Base-by-base conservation (phyloP, 1,140 invertebrate species). In the Trichoplusia ni region DNA sequence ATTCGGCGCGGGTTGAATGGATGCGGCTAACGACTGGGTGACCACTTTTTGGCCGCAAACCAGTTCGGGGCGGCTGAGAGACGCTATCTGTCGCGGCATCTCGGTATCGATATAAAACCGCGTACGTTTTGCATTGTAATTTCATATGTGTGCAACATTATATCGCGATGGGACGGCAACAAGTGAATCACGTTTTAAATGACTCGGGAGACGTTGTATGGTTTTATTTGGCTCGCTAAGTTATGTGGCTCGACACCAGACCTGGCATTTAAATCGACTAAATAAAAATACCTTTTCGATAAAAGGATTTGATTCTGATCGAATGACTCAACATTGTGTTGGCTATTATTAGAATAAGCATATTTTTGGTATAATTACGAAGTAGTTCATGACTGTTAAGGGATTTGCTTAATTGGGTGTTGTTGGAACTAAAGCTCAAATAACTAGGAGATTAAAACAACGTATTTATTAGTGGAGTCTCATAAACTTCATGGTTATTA, bases 11-110 rank as follows among this genome's bases (percentile, higher is more conserved):
- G 63, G 67, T 65, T 64, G 67, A 67, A 75, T 78, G 69, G 72
- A 73, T 78, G 72, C 67, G 49, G 23, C 58, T 72, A 75, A 74
- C 58, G 69, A 72, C 44, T 61, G 23, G 46, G 19, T 51, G 69
- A 54, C 56, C 69, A 71, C 53, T 68, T 75, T 67, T 75, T 68
- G 51, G 62, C 18, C 27, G 38, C 62, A 35, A 77, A 80, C 75
- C 69, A 23, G 73, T 80, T 77, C 70, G 71, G 72, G 71, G 51
- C 23, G 62, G 49, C 42, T 62, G 54, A 65, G 71, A 70, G 56
- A 67, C 67, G 64, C 60, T 74, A 73, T 75, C 73, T 64, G 67
- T 33, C 27, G 64, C 53, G 62, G 70, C 67, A 77, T 80, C 77
- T 77, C 61, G 63, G 38, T 49, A 77, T 77, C 71, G 67, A 74